These are phyloP conservation scores for Catocala nupta DNA, from an alignment of 2,888 invertebrate genomes.

Conservation along the genomic window DNA sequence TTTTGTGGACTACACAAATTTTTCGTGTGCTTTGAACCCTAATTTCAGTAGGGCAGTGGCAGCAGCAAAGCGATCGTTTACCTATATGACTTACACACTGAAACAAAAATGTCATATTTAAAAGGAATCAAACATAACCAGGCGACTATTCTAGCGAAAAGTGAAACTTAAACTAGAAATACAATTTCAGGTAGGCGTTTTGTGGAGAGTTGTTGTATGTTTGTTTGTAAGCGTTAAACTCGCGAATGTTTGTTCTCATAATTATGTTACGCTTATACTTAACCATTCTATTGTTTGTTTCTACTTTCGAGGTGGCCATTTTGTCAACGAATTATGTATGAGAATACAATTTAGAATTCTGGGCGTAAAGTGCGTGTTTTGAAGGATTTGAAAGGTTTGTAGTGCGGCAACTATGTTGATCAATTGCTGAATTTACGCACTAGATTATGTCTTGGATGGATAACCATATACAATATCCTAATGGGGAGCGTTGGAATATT, in stretches of 20 bases:
- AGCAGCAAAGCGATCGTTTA: too few relatives aligned
- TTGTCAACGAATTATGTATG: constrained; percentile 9
- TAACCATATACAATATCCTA: too few relatives aligned
- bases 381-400: too few relatives aligned
- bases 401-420: too few relatives aligned
- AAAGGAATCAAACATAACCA: not conserved
- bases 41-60: too few relatives aligned
- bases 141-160: not conserved
- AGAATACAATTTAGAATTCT: constrained; percentile 1
- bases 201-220: constrained; percentile 21
- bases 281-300: constrained; percentile 21
- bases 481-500: too few relatives aligned
- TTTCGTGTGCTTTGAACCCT: too few relatives aligned
- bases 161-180: constrained; percentile 22
- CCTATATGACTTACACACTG: too few relatives aligned
- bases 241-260: constrained; percentile 33
- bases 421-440: too few relatives aligned
- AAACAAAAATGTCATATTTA: not conserved
- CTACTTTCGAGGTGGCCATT: constrained; percentile 7
- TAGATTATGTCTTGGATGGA: too few relatives aligned
- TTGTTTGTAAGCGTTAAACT: constrained; percentile 34
- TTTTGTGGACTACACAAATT: too few relatives aligned
- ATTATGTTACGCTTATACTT: constrained; percentile 27
- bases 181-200: constrained; percentile 39
- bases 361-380: not conserved